Conservation (phyloP, 2,888 invertebrate genomes). For the Meandrusa payeni region DNA sequence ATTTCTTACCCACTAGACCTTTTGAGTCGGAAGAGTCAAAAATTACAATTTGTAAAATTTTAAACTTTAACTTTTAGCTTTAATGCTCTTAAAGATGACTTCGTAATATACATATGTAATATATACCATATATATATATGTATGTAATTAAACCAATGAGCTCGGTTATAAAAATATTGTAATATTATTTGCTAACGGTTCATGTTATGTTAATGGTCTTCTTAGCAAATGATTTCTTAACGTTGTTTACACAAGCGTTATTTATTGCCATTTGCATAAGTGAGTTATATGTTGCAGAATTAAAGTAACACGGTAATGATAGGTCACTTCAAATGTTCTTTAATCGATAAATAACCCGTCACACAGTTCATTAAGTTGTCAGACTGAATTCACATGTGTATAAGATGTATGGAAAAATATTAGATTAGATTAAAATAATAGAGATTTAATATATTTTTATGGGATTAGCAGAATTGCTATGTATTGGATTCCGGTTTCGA, state of each 20-base stretch:
- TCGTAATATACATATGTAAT: no score
- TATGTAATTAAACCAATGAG: background rate
- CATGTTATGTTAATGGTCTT: constrained; percentile 29
- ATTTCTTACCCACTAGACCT: no score
- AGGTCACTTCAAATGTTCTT: background rate
- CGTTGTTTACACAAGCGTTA: constrained; percentile 32
- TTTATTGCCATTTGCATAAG: constrained; percentile 34
- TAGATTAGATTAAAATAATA: no score
- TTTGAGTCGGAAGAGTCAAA: no score
- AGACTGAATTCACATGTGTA: background rate
- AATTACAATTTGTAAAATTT: no score
- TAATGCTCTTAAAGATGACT: no score
- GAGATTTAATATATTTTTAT: no score
- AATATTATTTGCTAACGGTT: constrained; percentile 28
- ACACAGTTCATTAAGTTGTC: background rate
- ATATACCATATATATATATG: background rate
- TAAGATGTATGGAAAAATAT: no score
- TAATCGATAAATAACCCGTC: background rate
- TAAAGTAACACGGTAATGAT: constrained; percentile 19
- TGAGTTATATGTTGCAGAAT: constrained; percentile 27
- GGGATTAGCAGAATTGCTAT: no score
- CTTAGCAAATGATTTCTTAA: constrained; percentile 34
- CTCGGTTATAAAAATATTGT: constrained; percentile 24
- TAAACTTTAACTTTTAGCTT: no score
- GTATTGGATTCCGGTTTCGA: no score